Conservation (phyloP, 2,113 vertebrate species). For the Laticauda laticaudata region DNA sequence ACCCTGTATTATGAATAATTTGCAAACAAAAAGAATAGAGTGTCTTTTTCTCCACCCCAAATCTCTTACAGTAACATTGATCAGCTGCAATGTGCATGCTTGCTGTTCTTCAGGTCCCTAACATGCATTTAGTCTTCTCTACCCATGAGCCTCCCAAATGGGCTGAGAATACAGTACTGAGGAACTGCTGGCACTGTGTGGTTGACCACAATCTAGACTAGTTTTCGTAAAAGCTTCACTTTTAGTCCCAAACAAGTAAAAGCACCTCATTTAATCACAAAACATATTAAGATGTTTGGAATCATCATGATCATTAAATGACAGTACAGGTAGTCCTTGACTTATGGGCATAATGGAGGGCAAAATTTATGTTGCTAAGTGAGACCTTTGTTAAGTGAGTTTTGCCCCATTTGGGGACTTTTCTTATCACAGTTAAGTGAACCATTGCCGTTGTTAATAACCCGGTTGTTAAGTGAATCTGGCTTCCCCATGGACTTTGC, state of each 20-base stretch:
- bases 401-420: too few species aligned
- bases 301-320: neutral
- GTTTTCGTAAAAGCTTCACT: neutral
- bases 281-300: neutral
- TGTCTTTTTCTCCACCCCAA: neutral
- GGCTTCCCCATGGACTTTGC: too few species aligned
- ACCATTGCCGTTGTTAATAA: too few species aligned
- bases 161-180: neutral
- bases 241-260: neutral
- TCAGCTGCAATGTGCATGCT: neutral
- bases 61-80: neutral
- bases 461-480: too few species aligned
- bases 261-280: neutral
- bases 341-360: too few species aligned
- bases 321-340: too few species aligned
- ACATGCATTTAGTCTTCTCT: neutral
- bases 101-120: neutral
- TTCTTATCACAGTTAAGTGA: too few species aligned
- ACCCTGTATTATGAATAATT: neutral
- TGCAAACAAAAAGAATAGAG: neutral
- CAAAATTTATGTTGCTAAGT: too few species aligned
- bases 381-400: too few species aligned
- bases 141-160: neutral
- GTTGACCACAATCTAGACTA: neutral
- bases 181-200: neutral